Percentiles rank a stretch among this genome's conserved stretches.
These are phyloP conservation scores for Anastrepha ludens DNA, from an alignment of 1,140 invertebrate species.

Conservation along the genomic window DNA sequence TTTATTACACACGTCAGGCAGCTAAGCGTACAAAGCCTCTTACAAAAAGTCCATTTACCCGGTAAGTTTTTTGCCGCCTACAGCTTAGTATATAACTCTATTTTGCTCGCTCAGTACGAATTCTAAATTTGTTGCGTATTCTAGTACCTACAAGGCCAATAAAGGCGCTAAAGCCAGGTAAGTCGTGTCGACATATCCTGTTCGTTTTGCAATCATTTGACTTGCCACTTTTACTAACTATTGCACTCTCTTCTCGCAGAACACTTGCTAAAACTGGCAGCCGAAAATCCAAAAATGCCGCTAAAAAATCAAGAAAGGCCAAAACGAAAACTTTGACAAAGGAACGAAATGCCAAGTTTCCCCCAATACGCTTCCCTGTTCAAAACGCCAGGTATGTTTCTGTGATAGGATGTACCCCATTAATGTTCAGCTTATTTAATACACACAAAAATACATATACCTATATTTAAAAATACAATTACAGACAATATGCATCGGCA, in stretches of 20 bases:
- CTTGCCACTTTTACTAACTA: background rate
- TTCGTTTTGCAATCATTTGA: background rate
- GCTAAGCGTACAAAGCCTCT: conserved; percentile 3
- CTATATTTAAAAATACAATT: background rate
- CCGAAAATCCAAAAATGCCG: background rate
- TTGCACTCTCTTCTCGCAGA: background rate
- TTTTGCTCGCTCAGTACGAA: background rate
- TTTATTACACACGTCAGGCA: background rate
- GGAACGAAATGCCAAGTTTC: background rate
- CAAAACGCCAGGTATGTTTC: conserved; percentile 8
- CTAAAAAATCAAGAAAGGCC: background rate
- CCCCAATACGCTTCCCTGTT: conserved; percentile 30
- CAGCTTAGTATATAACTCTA: background rate
- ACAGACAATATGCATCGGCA: conserved; percentile 62
- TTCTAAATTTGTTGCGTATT: background rate
- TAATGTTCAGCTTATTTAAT: background rate
- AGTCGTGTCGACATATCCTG: background rate
- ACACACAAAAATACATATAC: background rate
- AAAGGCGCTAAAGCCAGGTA: background rate
- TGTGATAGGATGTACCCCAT: background rate
- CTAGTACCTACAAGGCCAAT: background rate
- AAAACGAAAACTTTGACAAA: conserved; percentile 13
- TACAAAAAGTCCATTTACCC: background rate
- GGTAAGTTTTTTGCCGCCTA: background rate
- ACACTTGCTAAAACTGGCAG: background rate